These are phyloP conservation scores for Aplocera efformata DNA, from an alignment of 2,888 invertebrate species.

Conservation along the genomic window DNA sequence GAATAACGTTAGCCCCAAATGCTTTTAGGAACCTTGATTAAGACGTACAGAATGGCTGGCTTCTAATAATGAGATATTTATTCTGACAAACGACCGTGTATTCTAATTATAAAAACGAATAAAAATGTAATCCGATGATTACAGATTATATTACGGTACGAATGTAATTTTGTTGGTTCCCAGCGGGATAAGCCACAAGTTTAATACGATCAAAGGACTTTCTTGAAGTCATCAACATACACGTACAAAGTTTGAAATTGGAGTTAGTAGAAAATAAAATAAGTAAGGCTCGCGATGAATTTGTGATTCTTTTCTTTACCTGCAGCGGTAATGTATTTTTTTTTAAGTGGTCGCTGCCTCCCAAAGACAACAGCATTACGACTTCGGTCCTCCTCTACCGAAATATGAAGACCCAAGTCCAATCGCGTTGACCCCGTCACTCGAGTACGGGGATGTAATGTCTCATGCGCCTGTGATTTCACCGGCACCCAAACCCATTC, in stretches of 20 bases:
- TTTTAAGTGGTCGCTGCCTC: too few species aligned
- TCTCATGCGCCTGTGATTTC: too few species aligned
- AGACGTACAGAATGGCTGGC: conserved; percentile 36
- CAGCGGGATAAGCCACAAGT: conserved; percentile 14
- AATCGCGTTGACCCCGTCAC: too few species aligned
- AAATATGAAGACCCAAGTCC: too few species aligned
- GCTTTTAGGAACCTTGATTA: conserved; percentile 52
- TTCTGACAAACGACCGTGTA: conserved; percentile 20
- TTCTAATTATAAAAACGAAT: conserved; percentile 21
- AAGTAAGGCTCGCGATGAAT: background rate
- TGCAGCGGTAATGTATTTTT: too few species aligned
- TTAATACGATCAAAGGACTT: conserved; percentile 17
- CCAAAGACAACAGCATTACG: too few species aligned
- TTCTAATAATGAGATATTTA: conserved; percentile 27
- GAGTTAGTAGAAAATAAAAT: conserved; percentile 11
- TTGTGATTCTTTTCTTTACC: too few species aligned
- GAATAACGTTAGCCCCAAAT: conserved; percentile 51
- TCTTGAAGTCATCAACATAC: conserved; percentile 14
- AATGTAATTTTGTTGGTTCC: conserved; percentile 16
- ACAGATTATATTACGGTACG: conserved; percentile 9
- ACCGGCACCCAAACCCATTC: too few species aligned
- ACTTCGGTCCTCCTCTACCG: too few species aligned
- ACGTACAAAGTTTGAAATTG: conserved; percentile 13
- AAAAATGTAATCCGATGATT: conserved; percentile 21
- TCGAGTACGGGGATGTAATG: too few species aligned